A percentile compares a stretch with the other conserved stretches of the same genome.
These are phyloP conservation scores for Goniozus legneri DNA, from an alignment of 1,140 invertebrate species.

Conservation along the genomic window DNA sequence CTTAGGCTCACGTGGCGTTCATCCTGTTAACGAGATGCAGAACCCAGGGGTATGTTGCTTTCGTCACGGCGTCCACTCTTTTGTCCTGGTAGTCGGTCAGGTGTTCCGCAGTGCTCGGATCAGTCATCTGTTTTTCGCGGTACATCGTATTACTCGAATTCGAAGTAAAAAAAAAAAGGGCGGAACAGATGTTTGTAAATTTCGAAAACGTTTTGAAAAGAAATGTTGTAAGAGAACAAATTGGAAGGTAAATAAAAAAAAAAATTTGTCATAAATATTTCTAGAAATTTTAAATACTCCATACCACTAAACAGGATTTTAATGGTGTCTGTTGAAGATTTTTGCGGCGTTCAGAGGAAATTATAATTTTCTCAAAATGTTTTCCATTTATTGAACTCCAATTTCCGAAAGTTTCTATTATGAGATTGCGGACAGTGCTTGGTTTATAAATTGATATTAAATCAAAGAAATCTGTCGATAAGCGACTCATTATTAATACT, in stretches of 20 bases:
- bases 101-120: conserved; percentile 60
- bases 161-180: too few species aligned
- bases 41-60: conserved; percentile 61
- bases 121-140: too few species aligned
- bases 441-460: conserved; percentile 33
- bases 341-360: conserved; percentile 25
- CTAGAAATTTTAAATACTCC: background rate
- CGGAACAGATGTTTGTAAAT: too few species aligned
- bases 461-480: conserved; percentile 8
- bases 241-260: too few species aligned
- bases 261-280: background rate
- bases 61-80: conserved; percentile 61
- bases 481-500: conserved; percentile 16
- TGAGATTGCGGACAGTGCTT: conserved; percentile 14
- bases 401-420: conserved; percentile 27
- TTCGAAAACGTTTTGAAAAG: too few species aligned
- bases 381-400: conserved; percentile 28
- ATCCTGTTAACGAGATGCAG: conserved; percentile 56
- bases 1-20: conserved; percentile 56
- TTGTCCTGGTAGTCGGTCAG: conserved; percentile 59
- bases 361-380: background rate
- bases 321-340: conserved; percentile 28
- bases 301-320: conserved; percentile 39
- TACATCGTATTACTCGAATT: too few species aligned
- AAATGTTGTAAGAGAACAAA: too few species aligned